A percentile compares a stretch with the other conserved stretches of the same genome.
phyloP scores from a whole-genome alignment of 2,797 vertebrate species.

The Tolypeutes matacus region DNA sequence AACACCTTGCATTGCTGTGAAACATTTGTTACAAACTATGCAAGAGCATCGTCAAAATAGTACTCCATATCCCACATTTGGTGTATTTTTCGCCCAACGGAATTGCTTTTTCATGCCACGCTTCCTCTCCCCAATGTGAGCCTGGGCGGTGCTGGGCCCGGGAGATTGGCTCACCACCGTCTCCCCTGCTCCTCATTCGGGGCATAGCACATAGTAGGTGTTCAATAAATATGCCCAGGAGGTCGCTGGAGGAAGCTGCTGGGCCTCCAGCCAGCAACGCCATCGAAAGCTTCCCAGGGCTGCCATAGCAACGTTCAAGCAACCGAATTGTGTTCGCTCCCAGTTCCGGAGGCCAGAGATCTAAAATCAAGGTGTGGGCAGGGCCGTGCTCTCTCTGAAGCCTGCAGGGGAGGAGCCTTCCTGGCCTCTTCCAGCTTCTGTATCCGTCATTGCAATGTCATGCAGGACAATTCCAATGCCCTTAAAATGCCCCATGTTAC shows the following conservation, averaged over 20 bases:
- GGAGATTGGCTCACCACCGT: not conserved
- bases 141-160: not conserved
- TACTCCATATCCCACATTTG: no score
- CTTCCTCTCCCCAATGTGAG: not conserved
- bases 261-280: not conserved
- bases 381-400: not conserved
- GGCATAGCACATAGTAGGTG: not conserved
- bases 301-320: not conserved
- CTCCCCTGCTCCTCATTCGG: not conserved
- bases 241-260: not conserved
- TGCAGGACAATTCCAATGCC: no score
- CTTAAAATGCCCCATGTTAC: no score
- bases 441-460: no score
- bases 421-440: not conserved
- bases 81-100: not conserved
- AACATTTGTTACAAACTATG: no score
- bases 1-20: no score
- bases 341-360: not conserved
- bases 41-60: no score
- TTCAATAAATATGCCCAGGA: not conserved
- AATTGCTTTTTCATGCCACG: not conserved
- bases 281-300: not conserved
- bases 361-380: not conserved
- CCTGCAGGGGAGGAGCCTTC: not conserved
- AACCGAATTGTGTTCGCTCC: not conserved